Evolutionary conservation across 2,113 vertebrate genomes (phyloP).

Genomic region (Cephalopholis sonnerati): DNA sequence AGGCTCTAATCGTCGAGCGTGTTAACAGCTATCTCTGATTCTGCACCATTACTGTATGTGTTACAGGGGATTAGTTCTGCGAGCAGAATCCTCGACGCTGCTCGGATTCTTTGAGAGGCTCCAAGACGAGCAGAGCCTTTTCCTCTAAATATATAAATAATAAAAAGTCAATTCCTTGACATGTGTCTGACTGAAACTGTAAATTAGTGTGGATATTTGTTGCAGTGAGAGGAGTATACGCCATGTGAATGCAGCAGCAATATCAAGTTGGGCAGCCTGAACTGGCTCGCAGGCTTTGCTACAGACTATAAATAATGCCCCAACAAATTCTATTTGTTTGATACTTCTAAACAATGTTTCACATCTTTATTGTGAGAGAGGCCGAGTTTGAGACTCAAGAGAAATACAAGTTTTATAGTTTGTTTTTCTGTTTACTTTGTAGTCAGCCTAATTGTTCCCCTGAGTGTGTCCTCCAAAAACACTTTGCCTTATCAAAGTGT

Average conservation of each 20-base stretch:
- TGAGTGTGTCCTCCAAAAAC: neutral
- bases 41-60: neutral
- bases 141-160: neutral
- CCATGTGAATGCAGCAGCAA: neutral
- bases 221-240: neutral
- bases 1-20: neutral
- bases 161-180: neutral
- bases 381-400: neutral
- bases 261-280: neutral
- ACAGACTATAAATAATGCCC: neutral
- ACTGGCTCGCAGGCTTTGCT: neutral
- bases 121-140: neutral
- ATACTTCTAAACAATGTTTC: neutral
- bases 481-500: no score
- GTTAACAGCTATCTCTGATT: neutral
- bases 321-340: neutral
- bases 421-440: neutral
- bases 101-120: neutral
- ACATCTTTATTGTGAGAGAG: neutral
- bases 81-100: neutral
- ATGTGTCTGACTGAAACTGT: neutral
- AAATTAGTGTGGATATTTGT: neutral
- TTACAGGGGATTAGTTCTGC: neutral
- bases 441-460: neutral
- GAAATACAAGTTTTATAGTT: no score